Percentiles rank a stretch among this genome's conserved stretches.
Conservation (phyloP, 2,888 invertebrate genomes). For the Rhaphigaster nebulosa region DNA sequence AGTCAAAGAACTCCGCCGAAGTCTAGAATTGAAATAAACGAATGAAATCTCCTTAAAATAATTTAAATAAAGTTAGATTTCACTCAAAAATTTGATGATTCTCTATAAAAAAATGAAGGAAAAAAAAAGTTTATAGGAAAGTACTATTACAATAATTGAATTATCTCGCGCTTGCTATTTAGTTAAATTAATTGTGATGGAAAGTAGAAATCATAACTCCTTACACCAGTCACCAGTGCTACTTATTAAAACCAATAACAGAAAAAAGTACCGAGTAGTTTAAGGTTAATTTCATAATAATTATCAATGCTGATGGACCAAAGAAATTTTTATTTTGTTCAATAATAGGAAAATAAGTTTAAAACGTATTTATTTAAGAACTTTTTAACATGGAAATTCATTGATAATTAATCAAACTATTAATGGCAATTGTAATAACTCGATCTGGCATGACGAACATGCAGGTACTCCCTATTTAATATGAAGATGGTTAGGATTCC, state of each 20-base stretch:
- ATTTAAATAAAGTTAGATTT: not conserved
- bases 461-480: not conserved
- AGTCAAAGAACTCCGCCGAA: not conserved
- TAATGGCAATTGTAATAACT: not conserved
- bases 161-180: too few species aligned
- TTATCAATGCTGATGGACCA: not conserved
- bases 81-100: too few species aligned
- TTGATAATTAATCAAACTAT: not conserved
- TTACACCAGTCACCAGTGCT: too few species aligned
- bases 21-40: not conserved
- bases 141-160: too few species aligned
- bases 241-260: too few species aligned
- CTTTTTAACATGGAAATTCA: not conserved
- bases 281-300: not conserved
- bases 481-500: conserved; percentile 20
- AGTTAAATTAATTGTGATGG: too few species aligned
- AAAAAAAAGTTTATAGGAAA: too few species aligned
- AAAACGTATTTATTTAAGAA: not conserved
- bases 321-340: too few species aligned
- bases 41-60: not conserved
- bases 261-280: too few species aligned
- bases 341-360: too few species aligned
- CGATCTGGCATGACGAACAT: not conserved
- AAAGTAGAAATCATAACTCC: too few species aligned
- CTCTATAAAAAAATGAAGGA: too few species aligned